Evolutionary conservation across 2,888 invertebrate genomes (phyloP).

Genomic region (Apotomis betuletana): DNA sequence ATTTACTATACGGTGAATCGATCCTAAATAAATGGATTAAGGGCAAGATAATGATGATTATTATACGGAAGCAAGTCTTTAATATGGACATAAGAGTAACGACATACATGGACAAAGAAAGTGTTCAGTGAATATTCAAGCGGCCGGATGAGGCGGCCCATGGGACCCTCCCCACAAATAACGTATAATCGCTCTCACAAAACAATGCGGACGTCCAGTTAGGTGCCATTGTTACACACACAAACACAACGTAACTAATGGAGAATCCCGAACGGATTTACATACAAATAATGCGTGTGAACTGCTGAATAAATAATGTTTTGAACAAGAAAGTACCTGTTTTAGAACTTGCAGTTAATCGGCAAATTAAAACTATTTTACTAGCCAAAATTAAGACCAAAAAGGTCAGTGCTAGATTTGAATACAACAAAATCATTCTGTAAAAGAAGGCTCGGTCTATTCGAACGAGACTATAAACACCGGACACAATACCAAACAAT

Average conservation of each 20-base stretch:
- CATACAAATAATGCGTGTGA: slow-evolving; percentile 36
- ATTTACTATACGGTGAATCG: background rate
- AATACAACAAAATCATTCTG: too few relatives aligned
- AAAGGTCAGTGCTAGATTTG: background rate
- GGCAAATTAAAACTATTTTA: background rate
- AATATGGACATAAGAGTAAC: slow-evolving; percentile 2
- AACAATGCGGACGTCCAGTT: slow-evolving; percentile 42
- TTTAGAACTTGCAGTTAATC: background rate
- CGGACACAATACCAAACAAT: slow-evolving; percentile 19
- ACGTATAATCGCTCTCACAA: slow-evolving; percentile 27
- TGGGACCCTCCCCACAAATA: slow-evolving; percentile 30
- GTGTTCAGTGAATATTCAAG: slow-evolving; percentile 16
- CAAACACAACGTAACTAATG: slow-evolving; percentile 19
- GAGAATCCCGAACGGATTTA: slow-evolving; percentile 26
- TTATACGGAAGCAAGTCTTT: background rate
- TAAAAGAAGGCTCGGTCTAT: too few relatives aligned
- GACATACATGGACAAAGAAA: slow-evolving; percentile 20
- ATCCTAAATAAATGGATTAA: background rate
- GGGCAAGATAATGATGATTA: background rate
- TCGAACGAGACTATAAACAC: slow-evolving; percentile 15
- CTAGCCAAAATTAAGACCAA: too few relatives aligned
- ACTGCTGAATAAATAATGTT: background rate
- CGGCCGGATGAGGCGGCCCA: slow-evolving; percentile 17
- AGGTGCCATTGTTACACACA: slow-evolving; percentile 33
- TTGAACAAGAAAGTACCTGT: background rate